phyloP scores from a whole-genome alignment of 2,888 invertebrate species.

The Xestia rhomboidea region DNA sequence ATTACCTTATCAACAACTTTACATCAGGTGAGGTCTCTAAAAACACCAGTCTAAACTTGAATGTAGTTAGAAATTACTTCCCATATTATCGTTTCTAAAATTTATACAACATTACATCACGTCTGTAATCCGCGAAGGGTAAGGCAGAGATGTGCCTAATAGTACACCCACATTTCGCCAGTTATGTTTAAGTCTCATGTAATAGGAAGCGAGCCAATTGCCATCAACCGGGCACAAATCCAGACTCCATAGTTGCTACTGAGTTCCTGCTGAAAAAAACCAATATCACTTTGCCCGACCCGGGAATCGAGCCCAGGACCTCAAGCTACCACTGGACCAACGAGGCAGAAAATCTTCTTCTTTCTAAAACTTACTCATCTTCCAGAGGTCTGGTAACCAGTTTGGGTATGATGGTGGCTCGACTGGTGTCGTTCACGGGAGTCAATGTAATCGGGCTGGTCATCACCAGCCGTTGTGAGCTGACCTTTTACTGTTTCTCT shows the following conservation, averaged over 20 bases:
- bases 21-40: neutral
- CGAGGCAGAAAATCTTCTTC: neutral
- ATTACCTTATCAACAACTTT: neutral
- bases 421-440: slow-evolving; percentile 74
- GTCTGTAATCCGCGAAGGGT: no score
- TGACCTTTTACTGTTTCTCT: slow-evolving; percentile 77
- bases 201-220: neutral
- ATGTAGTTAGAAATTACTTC: neutral
- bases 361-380: neutral
- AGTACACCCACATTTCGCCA: neutral
- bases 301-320: neutral
- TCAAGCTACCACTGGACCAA: neutral
- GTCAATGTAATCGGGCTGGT: slow-evolving; percentile 78
- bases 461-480: slow-evolving; percentile 73
- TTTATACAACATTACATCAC: neutral
- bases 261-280: neutral
- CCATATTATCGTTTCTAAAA: no score
- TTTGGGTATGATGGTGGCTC: slow-evolving; percentile 78
- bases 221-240: neutral
- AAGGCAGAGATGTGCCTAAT: no score
- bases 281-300: neutral
- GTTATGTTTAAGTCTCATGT: neutral
- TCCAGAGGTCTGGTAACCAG: slow-evolving; percentile 79
- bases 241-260: neutral
- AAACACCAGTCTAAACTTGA: neutral